Evolutionary conservation across 2,797 vertebrate species (phyloP).

Genomic region (Poeciliopsis presidionis): DNA sequence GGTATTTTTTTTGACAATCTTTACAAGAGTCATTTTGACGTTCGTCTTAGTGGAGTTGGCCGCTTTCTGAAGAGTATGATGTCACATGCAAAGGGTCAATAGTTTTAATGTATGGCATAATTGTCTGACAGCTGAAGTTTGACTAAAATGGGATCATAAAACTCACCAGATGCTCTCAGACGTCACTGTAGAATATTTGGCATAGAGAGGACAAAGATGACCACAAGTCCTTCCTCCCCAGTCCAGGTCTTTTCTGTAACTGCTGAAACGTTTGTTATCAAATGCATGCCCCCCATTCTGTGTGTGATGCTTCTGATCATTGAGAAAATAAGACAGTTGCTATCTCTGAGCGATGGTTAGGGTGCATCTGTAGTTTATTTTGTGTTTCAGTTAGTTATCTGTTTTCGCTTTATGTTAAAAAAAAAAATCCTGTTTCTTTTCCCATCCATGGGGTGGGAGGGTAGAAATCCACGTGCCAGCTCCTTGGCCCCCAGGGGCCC

Average conservation of each 20-base stretch:
- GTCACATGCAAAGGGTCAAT: too few relatives aligned
- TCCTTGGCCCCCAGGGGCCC: slow-evolving; percentile 39
- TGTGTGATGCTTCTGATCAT: not conserved
- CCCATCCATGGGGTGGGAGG: not conserved
- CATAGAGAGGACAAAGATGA: not conserved
- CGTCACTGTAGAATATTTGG: not conserved
- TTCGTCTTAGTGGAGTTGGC: too few relatives aligned
- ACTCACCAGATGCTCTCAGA: not conserved
- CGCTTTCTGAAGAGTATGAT: too few relatives aligned
- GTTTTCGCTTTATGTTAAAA: not conserved
- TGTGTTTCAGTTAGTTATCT: not conserved
- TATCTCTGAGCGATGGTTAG: not conserved
- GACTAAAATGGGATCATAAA: too few relatives aligned
- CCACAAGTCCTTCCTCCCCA: not conserved
- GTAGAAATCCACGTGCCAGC: slow-evolving; percentile 60
- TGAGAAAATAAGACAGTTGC: too few relatives aligned
- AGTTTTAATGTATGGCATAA: not conserved
- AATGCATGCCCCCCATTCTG: not conserved
- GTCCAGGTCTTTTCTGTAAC: not conserved
- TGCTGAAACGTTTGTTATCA: not conserved
- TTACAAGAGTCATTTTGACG: too few relatives aligned
- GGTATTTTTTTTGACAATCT: too few relatives aligned
- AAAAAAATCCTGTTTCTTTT: not conserved
- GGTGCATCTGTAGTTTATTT: not conserved
- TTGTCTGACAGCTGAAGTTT: not conserved